Percentiles rank a stretch among this genome's conserved stretches.
phyloP scores from a whole-genome alignment of 2,797 vertebrate species.

The Darevskia mixta region DNA sequence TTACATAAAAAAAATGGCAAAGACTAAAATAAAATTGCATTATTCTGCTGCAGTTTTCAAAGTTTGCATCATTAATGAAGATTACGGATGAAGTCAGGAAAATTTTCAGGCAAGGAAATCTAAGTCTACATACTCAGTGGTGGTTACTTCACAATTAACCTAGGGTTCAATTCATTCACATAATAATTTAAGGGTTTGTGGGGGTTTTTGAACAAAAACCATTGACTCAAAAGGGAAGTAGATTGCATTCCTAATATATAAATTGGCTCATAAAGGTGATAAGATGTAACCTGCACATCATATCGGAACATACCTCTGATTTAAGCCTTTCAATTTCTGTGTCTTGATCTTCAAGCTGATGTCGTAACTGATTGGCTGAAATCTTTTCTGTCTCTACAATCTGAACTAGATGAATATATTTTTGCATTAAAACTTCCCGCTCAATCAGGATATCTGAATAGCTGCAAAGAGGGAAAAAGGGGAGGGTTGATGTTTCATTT shows the following conservation, averaged over 20 bases:
- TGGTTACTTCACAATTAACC: neutral
- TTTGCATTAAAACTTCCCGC: constrained; percentile 97
- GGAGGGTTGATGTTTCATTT: neutral
- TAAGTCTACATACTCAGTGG: neutral
- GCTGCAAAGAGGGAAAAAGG: constrained; percentile 75
- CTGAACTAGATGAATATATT: constrained; percentile 98
- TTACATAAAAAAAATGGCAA: neutral
- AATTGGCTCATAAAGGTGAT: neutral
- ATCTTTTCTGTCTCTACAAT: constrained; percentile 98
- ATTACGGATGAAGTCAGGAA: constrained; percentile 1
- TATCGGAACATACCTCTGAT: constrained; percentile 85
- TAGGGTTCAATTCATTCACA: neutral
- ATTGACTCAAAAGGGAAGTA: neutral
- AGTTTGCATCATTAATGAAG: neutral
- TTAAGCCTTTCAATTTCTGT: constrained; percentile 96
- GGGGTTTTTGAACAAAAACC: neutral
- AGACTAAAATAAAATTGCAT: neutral
- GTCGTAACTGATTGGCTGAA: constrained; percentile 94
- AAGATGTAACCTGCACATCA: neutral
- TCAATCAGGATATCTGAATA: constrained; percentile 95
- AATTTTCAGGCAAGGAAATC: neutral
- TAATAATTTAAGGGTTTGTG: neutral
- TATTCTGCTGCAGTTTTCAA: neutral
- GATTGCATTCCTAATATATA: neutral
- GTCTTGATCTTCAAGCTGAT: constrained; percentile 97